A percentile compares a stretch with the other conserved stretches of the same genome.
These are phyloP conservation scores for Cossypha polioptera DNA, from an alignment of 2,797 vertebrate genomes.

Conservation along the genomic window DNA sequence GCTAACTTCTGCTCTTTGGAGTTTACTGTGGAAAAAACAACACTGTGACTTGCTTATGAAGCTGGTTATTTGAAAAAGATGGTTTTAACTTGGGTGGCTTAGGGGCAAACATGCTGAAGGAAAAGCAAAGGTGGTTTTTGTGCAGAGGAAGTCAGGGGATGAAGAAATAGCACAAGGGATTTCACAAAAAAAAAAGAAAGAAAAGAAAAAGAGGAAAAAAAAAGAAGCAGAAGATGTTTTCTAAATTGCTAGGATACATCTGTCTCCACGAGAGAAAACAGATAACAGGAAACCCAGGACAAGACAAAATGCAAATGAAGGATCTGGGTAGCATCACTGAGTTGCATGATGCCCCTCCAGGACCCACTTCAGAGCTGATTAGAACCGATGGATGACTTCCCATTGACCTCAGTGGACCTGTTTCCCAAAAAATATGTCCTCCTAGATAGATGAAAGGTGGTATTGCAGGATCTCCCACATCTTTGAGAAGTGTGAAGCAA, in stretches of 20 bases:
- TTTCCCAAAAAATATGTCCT: not conserved
- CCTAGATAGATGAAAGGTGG: not conserved
- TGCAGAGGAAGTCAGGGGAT: not conserved
- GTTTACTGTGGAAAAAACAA: constrained; percentile 44
- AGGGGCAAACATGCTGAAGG: not conserved
- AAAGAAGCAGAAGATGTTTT: not conserved
- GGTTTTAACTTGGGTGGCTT: constrained; percentile 51
- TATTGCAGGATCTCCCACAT: not conserved
- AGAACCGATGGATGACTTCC: not conserved
- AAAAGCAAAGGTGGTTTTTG: constrained; percentile 43
- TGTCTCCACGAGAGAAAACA: constrained; percentile 32
- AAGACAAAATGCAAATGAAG: constrained; percentile 49
- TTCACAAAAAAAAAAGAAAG: not conserved
- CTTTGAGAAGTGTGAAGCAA: not conserved
- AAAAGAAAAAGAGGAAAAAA: not conserved
- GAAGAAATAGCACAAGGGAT: constrained; percentile 18
- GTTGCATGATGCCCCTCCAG: not conserved
- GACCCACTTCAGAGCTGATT: not conserved
- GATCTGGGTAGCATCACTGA: constrained; percentile 42
- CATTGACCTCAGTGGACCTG: not conserved
- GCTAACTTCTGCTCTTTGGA: not conserved
- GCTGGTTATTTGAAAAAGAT: constrained; percentile 10
- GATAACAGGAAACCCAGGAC: constrained; percentile 43
- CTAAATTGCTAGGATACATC: constrained; percentile 36
- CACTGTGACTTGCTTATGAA: constrained; percentile 1